Evolutionary conservation across 2,888 invertebrate genomes (phyloP).

Genomic region (Eulithis prunata): DNA sequence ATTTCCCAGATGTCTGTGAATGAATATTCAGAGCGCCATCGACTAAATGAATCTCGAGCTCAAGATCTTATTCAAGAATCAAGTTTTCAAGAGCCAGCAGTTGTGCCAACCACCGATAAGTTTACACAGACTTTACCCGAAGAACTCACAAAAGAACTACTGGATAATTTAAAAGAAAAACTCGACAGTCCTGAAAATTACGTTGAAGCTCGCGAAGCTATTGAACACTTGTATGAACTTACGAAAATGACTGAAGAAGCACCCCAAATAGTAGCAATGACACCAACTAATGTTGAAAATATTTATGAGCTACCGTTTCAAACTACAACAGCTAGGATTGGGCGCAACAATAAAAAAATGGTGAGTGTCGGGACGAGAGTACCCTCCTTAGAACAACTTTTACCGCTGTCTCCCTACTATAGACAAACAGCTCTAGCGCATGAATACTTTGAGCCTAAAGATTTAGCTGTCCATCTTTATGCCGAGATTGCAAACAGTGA

Average conservation of each 20-base stretch:
- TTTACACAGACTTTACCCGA: conserved; percentile 89
- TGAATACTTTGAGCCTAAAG: conserved; percentile 82
- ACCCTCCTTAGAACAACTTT: conserved; percentile 84
- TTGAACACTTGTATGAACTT: conserved; percentile 90
- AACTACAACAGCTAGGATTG: conserved; percentile 68
- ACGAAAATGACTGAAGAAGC: conserved; percentile 87
- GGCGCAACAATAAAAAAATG: conserved; percentile 73
- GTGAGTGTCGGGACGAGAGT: conserved; percentile 84
- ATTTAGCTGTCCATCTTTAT: conserved; percentile 85
- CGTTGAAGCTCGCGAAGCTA: conserved; percentile 90
- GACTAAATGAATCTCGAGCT: conserved; percentile 83
- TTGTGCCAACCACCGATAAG: conserved; percentile 82
- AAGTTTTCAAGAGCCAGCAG: conserved; percentile 55
- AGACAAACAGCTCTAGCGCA: conserved; percentile 72
- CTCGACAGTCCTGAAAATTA: conserved; percentile 89
- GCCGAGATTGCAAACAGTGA: conserved; percentile 84
- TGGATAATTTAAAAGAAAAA: conserved; percentile 87
- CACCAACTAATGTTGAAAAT: conserved; percentile 70
- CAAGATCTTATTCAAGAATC: conserved; percentile 70
- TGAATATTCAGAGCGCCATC: conserved; percentile 86
- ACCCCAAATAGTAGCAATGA: conserved; percentile 78
- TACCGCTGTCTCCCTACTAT: conserved; percentile 78
- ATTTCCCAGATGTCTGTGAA: conserved; percentile 85
- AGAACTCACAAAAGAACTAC: conserved; percentile 89
- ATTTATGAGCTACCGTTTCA: conserved; percentile 86